Base-by-base conservation (phyloP, 2,888 invertebrate species). In the Apamea monoglypha region DNA sequence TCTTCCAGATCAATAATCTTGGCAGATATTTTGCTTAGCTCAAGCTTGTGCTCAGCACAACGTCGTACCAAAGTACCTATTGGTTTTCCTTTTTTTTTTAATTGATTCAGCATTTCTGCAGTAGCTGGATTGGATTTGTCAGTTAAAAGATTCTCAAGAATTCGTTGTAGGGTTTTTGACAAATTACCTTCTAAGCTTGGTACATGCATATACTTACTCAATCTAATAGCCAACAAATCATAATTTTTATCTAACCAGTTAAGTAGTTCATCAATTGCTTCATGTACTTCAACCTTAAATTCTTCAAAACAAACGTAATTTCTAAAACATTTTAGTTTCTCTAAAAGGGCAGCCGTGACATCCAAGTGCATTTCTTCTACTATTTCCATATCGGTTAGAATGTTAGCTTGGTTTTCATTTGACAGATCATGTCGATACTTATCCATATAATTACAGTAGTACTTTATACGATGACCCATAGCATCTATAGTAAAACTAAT, bases 301-400 rank as follows among this genome's bases (percentile, higher is more conserved):
- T 95, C 94, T 29, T 90, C 88, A 36, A 93, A 90, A 80, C 90
- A 88, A 63, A 89, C 84, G 84, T 86, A 92, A 74, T 88, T 92
- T 87, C 92, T 92, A 61, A 95, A 94, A 84, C 93, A 94, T 88
- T 92, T 94, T 16, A 95, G 83, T 90, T 94, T 94, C 36, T 95
- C 93, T 66, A 92, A 83, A 76, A 96, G 92, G 59, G 80, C 68
- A 77, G 81, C 78, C 2, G 88, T 91, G 25, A 94, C 92, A 29
- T 95, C 94, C 87, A 92, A 92, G 77, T 97, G 95, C 97, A 97
- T 97, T 44, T 95, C 96, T 91, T 96, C 95, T 40, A 96, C 91
- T 78, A 97, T 95, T 94, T 96, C 97, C 71, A 95, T 83, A 70
- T 97, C 97, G 6, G 95, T 90, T 61, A 87, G 72, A 72, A 97